Conservation (phyloP, 2,113 vertebrate genomes). For the Phalacrocorax brasilianus region DNA sequence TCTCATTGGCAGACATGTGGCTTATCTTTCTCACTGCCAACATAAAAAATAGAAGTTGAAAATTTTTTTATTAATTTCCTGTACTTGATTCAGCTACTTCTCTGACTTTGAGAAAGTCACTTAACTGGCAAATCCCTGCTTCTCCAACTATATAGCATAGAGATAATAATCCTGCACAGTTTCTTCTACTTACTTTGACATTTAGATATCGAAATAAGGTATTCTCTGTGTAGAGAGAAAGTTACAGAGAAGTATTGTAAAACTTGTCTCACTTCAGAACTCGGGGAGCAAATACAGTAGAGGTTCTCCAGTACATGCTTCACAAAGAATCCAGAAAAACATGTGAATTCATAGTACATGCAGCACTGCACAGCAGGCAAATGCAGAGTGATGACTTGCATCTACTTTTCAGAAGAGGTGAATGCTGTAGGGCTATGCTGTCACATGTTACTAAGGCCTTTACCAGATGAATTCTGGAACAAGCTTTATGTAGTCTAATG, state of each 20-base stretch:
- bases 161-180: slow-evolving; percentile 1
- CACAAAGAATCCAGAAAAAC: neutral
- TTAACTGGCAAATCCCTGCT: slow-evolving; percentile 33
- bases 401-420: neutral
- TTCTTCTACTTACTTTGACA: slow-evolving; percentile 33
- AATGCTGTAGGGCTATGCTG: neutral
- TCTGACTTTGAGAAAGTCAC: slow-evolving; percentile 20
- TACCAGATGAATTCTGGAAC: neutral
- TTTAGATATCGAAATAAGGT: neutral
- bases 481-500: neutral
- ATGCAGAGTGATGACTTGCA: neutral
- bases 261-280: slow-evolving; percentile 5
- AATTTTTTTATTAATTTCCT: neutral
- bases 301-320: neutral
- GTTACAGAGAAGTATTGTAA: neutral
- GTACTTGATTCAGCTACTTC: neutral
- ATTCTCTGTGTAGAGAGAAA: neutral
- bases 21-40: neutral
- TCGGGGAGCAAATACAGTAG: neutral
- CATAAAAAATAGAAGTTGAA: neutral
- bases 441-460: neutral
- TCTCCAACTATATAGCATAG: neutral
- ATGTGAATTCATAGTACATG: neutral
- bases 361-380: neutral
- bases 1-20: neutral